These are phyloP conservation scores for Nautilus pompilius DNA, from an alignment of 1,140 invertebrate genomes.

Conservation along the genomic window DNA sequence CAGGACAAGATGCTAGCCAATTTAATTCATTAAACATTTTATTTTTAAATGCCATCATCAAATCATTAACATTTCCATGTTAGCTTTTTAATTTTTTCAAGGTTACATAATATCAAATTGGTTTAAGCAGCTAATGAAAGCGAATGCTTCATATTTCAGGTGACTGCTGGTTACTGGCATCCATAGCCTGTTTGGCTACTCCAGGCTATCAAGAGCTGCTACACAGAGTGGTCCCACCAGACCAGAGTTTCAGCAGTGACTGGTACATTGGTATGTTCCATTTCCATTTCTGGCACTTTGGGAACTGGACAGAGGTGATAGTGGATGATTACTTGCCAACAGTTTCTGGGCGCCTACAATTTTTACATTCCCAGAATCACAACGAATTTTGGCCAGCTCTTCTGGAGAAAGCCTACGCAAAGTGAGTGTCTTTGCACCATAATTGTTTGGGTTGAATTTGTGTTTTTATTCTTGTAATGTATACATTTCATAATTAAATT, in stretches of 20 bases:
- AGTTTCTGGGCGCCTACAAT: conserved; percentile 64
- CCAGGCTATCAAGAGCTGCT: conserved; percentile 67
- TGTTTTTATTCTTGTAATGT: too few species aligned
- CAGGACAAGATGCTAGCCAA: neutral
- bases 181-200: conserved; percentile 64
- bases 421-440: neutral
- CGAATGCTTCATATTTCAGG: conserved; percentile 43
- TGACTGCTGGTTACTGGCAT: conserved; percentile 68
- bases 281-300: conserved; percentile 77
- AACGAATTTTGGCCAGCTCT: conserved; percentile 78
- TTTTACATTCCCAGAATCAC: conserved; percentile 65
- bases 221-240: conserved; percentile 66
- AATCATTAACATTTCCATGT: neutral
- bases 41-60: conserved; percentile 2
- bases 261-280: conserved; percentile 58
- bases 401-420: conserved; percentile 63
- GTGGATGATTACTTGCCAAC: conserved; percentile 73
- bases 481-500: too few species aligned
- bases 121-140: too few species aligned
- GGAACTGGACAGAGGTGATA: conserved; percentile 72
- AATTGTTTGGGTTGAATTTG: too few species aligned
- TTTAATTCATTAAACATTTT: neutral
- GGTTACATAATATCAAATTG: neutral
- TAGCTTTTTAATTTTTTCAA: conserved; percentile 1
- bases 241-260: conserved; percentile 65